These are phyloP conservation scores for Tribolium madens DNA, from an alignment of 1,140 invertebrate species.

Conservation along the genomic window DNA sequence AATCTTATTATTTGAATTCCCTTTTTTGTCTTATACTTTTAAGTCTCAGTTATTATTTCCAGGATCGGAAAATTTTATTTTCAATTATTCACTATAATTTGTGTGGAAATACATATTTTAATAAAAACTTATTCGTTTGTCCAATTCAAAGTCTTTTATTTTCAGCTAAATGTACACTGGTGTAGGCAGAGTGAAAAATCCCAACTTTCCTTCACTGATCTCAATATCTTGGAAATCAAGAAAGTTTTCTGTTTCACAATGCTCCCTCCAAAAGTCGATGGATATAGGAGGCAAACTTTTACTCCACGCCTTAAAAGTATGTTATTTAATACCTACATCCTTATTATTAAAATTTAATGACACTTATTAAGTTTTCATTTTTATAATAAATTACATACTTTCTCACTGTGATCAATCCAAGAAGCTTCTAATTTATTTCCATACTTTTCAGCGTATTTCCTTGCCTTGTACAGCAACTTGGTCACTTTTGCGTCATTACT, in stretches of 20 bases:
- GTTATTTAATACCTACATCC: background rate
- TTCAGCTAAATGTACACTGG: constrained; percentile 42
- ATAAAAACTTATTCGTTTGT: no score
- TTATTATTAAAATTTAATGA: no score
- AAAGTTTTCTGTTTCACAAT: constrained; percentile 53
- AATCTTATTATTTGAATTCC: no score
- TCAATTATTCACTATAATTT: no score
- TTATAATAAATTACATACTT: constrained; percentile 49
- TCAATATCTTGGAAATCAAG: constrained; percentile 51
- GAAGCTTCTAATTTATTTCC: constrained; percentile 55
- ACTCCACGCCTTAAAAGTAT: constrained; percentile 58
- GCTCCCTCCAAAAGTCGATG: constrained; percentile 57
- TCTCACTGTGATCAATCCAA: constrained; percentile 56
- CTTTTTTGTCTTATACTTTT: no score
- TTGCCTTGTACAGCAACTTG: constrained; percentile 54
- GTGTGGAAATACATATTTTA: no score
- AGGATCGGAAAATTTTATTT: no score
- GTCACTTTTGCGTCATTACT: constrained; percentile 60
- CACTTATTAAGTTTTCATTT: background rate
- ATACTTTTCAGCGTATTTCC: constrained; percentile 45
- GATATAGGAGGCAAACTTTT: constrained; percentile 54
- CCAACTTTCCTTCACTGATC: constrained; percentile 42
- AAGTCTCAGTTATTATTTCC: no score
- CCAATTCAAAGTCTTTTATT: no score
- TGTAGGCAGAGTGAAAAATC: constrained; percentile 47